These are phyloP conservation scores for Melipona quadrifasciata DNA, from an alignment of 1,140 invertebrate genomes.

Conservation along the genomic window DNA sequence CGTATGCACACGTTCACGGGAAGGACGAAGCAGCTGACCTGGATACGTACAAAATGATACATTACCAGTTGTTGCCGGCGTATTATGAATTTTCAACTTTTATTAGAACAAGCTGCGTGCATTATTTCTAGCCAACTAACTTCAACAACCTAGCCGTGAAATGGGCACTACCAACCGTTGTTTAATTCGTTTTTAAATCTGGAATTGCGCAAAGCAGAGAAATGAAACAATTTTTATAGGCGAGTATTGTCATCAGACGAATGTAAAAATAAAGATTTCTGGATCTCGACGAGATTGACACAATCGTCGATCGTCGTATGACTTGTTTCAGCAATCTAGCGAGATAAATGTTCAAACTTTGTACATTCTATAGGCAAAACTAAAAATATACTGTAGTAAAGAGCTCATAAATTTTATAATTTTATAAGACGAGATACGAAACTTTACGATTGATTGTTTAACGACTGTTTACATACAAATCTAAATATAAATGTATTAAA, in stretches of 20 bases:
- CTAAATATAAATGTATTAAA: no score
- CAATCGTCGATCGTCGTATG: no score
- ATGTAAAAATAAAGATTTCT: no score
- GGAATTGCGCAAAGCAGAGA: background rate
- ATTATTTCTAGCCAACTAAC: constrained; percentile 28
- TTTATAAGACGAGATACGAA: no score
- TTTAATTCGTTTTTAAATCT: constrained; percentile 36
- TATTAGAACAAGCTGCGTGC: constrained; percentile 50
- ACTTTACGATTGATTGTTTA: no score
- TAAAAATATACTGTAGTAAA: no score
- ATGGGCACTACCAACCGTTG: constrained; percentile 14
- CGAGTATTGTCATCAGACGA: background rate
- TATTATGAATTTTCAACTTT: constrained; percentile 69
- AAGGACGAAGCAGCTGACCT: constrained; percentile 55
- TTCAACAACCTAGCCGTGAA: background rate
- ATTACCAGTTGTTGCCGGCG: constrained; percentile 55
- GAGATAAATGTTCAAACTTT: no score
- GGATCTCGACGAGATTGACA: no score
- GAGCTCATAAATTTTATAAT: no score
- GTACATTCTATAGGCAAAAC: no score
- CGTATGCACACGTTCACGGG: constrained; percentile 28
- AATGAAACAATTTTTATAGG: background rate
- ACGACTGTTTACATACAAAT: no score
- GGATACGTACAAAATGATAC: constrained; percentile 67
- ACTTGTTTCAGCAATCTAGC: no score